These are phyloP conservation scores for Parauchenoglanis punctatus DNA, from an alignment of 2,797 vertebrate genomes.

Conservation along the genomic window DNA sequence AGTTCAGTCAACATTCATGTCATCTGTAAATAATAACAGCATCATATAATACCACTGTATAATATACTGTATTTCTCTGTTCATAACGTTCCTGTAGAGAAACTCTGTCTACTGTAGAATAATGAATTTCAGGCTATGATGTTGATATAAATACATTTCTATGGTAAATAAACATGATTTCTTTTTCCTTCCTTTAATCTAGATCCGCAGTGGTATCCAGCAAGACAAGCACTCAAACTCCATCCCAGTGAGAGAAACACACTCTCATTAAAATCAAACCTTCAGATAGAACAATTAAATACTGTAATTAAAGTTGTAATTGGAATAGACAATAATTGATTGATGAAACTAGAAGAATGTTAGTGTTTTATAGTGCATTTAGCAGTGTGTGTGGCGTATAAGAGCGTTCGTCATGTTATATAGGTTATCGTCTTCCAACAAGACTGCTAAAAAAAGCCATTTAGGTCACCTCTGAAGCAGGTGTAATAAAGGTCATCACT, in stretches of 20 bases:
- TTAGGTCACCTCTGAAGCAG: constrained; percentile 36
- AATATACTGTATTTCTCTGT: background rate
- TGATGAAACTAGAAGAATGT: background rate
- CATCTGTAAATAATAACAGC: too few species aligned
- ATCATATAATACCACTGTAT: background rate
- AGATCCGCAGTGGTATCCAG: constrained; percentile 86
- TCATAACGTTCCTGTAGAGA: background rate
- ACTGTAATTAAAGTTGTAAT: background rate
- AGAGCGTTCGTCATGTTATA: constrained; percentile 38
- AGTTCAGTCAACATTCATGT: too few species aligned
- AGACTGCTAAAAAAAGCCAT: constrained; percentile 64
- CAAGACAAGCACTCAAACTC: constrained; percentile 81
- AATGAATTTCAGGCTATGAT: background rate
- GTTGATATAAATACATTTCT: background rate
- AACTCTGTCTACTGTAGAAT: background rate
- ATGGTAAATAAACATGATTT: background rate
- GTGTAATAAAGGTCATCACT: constrained; percentile 42
- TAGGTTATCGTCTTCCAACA: constrained; percentile 57
- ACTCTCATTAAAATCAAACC: constrained; percentile 21
- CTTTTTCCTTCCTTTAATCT: background rate
- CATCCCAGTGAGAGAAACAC: constrained; percentile 79
- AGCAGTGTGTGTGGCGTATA: background rate
- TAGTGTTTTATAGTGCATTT: background rate
- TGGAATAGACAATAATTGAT: background rate
- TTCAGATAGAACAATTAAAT: background rate